Conservation (phyloP, 2,113 vertebrate genomes). For the Charadrius vociferus region DNA sequence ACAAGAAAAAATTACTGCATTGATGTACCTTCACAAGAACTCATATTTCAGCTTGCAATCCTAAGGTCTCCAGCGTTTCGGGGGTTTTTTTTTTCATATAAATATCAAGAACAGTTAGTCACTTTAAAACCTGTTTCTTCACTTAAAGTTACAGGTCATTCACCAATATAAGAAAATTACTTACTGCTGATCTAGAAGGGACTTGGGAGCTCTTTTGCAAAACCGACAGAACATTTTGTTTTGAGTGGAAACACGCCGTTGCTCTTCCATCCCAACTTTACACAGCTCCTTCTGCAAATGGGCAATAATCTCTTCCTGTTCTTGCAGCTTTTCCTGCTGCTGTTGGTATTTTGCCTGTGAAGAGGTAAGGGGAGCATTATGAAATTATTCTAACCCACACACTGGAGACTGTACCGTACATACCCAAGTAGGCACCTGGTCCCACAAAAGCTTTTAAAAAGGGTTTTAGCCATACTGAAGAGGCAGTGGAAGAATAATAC, state of each 20-base stretch:
- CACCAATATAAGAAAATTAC: not conserved
- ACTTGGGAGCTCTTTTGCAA: slow-evolving; percentile 71
- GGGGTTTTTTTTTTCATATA: not conserved
- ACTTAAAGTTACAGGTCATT: not conserved
- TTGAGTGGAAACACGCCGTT: slow-evolving; percentile 69
- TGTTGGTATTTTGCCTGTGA: slow-evolving; percentile 70
- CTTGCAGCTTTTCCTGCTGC: slow-evolving; percentile 76
- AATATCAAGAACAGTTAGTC: not conserved
- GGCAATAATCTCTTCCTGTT: slow-evolving; percentile 74
- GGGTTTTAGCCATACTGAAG: not conserved
- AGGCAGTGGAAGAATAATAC: not conserved
- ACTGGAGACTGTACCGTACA: not conserved
- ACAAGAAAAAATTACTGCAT: not conserved
- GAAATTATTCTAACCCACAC: not conserved
- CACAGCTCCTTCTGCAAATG: slow-evolving; percentile 80
- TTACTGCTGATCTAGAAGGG: slow-evolving; percentile 81
- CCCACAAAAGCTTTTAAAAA: not conserved
- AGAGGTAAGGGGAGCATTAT: not conserved
- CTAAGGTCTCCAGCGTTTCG: not conserved
- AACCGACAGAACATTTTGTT: slow-evolving; percentile 78
- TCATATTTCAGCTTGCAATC: not conserved
- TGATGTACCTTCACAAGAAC: not conserved
- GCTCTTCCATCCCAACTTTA: slow-evolving; percentile 75
- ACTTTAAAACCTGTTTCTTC: not conserved
- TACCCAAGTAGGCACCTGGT: not conserved